Percentiles rank a stretch among this genome's conserved stretches.
Conservation (phyloP, 2,888 invertebrate species). For the Steinernema carpocapsae region DNA sequence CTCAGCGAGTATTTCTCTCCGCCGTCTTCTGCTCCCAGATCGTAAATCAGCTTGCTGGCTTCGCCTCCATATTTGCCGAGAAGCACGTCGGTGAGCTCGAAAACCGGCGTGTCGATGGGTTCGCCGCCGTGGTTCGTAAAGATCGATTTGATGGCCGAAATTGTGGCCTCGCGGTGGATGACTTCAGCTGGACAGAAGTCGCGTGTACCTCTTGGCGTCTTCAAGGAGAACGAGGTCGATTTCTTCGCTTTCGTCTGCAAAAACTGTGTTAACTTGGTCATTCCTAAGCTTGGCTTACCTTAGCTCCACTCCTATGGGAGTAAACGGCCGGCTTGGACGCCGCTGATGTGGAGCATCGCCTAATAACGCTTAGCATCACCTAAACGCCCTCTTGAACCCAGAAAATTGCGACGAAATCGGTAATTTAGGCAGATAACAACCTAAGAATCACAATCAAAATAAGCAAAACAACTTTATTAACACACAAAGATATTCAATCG, state of each 20-base stretch:
- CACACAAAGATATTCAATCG: background rate
- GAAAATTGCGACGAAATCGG: background rate
- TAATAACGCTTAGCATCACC: too few relatives aligned
- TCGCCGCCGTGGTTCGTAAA: slow-evolving; percentile 97
- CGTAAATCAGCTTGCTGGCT: slow-evolving; percentile 96
- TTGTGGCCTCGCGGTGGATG: slow-evolving; percentile 77
- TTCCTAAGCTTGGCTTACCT: too few relatives aligned
- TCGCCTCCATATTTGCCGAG: slow-evolving; percentile 99
- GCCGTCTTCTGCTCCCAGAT: slow-evolving; percentile 90
- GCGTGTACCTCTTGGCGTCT: slow-evolving; percentile 75
- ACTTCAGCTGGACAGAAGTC: slow-evolving; percentile 94
- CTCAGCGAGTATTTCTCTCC: slow-evolving; percentile 93
- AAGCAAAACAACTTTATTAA: background rate
- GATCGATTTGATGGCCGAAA: slow-evolving; percentile 83
- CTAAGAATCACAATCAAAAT: background rate
- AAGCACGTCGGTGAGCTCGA: slow-evolving; percentile 74
- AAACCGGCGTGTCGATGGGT: slow-evolving; percentile 79
- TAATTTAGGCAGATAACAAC: background rate
- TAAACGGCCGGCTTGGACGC: slow-evolving; percentile 45
- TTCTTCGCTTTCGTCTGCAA: slow-evolving; percentile 82
- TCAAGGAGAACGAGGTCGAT: slow-evolving; percentile 74
- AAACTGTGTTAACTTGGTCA: too few relatives aligned
- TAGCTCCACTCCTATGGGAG: slow-evolving; percentile 72
- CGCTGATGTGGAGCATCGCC: background rate
- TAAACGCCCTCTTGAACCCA: background rate